Evolutionary conservation across 2,797 vertebrate species (phyloP).

Genomic region (Typhlichthys eigenmanni): DNA sequence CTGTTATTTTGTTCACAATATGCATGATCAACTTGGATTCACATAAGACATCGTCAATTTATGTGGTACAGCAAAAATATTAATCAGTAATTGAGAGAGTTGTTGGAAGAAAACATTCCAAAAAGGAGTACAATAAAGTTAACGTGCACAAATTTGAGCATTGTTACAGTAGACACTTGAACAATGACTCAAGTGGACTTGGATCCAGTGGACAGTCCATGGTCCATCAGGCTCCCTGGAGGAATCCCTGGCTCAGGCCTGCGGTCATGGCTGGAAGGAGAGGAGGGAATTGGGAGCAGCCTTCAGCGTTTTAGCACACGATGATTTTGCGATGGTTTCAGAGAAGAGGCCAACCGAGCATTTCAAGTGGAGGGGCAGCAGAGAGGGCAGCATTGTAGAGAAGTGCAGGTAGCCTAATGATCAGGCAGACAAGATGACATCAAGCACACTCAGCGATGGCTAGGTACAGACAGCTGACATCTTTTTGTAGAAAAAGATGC

Average conservation of each 20-base stretch:
- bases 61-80: no score
- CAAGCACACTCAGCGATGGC: conserved; percentile 69
- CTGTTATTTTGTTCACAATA: no score
- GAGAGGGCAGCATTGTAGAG: conserved; percentile 65
- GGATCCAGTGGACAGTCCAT: conserved; percentile 3
- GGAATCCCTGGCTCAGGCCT: conserved; percentile 59
- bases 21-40: no score
- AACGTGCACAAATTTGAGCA: conserved; percentile 2
- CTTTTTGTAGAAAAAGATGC: conserved; percentile 53
- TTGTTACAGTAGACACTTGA: conserved; percentile 11
- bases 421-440: conserved; percentile 73
- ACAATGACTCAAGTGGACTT: not conserved
- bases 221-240: conserved; percentile 38
- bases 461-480: conserved; percentile 51
- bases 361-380: conserved; percentile 69
- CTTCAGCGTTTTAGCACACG: conserved; percentile 55
- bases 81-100: no score
- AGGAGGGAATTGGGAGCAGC: conserved; percentile 42
- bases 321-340: conserved; percentile 66
- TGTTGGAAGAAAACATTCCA: no score
- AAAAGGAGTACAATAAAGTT: no score
- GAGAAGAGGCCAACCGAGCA: conserved; percentile 71
- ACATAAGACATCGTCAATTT: no score
- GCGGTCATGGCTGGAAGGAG: conserved; percentile 47
- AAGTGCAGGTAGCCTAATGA: conserved; percentile 70